phyloP scores from a whole-genome alignment of 2,113 vertebrate species.

The Thunnus maccoyii region DNA sequence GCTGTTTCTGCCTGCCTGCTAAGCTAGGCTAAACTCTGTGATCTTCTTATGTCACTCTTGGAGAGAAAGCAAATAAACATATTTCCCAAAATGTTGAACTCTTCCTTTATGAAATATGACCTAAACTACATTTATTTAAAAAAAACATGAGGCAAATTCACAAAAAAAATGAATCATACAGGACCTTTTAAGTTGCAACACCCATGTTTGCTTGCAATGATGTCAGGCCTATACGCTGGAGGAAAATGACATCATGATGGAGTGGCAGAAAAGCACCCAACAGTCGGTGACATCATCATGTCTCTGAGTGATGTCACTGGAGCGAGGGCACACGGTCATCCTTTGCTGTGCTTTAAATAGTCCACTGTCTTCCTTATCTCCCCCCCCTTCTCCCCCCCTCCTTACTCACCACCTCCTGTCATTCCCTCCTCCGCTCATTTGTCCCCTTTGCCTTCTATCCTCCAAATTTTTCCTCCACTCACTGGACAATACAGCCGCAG shows the following conservation, averaged over 20 bases:
- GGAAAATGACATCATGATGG: constrained; percentile 24
- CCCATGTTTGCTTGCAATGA: background rate
- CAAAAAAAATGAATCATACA: background rate
- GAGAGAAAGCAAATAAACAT: background rate
- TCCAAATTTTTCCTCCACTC: constrained; percentile 41
- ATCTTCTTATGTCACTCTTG: background rate
- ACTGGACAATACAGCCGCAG: constrained; percentile 53
- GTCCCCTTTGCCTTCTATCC: constrained; percentile 52
- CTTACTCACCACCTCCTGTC: constrained; percentile 42
- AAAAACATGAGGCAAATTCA: background rate
- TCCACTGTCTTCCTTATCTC: constrained; percentile 46
- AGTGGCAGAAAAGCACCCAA: constrained; percentile 14
- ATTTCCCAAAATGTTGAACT: background rate
- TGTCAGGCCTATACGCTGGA: background rate
- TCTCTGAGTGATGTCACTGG: constrained; percentile 67
- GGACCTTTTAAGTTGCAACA: constrained; percentile 15
- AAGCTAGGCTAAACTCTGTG: too few relatives aligned
- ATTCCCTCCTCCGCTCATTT: constrained; percentile 18
- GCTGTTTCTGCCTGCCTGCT: too few relatives aligned
- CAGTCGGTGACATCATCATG: constrained; percentile 56
- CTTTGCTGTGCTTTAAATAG: constrained; percentile 64
- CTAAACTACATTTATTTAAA: background rate
- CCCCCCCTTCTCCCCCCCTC: background rate
- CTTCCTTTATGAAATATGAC: background rate
- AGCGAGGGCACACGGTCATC: constrained; percentile 52